Base-by-base conservation (phyloP, 2,113 vertebrate species). In the Neodontobutis hainanensis region DNA sequence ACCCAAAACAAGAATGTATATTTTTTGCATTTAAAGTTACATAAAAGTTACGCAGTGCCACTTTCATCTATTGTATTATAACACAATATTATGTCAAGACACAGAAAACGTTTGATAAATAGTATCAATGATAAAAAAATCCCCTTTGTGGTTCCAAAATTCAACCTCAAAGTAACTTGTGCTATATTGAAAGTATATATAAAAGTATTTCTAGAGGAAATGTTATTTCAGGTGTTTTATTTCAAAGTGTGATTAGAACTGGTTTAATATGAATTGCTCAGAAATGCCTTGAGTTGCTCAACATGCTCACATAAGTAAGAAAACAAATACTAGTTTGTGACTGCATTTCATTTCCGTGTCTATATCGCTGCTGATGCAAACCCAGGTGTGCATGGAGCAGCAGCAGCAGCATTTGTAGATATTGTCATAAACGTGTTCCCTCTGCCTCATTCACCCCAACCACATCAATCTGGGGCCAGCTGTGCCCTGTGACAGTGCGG, bases 401-500 rank as follows among this genome's bases (percentile, higher is more conserved):
- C 14, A 43, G 70, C 72, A 50, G 15, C 46, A 16, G 32, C 2
- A 56, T 77, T 45, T 48, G 73, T 70, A n/a, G 51, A 48, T 56
- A 49, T 43, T 60, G 11, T 42, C 32, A 10, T 61, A 27, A 63
- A 56, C 9, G 14, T 43, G 65, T 43, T 8, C 43, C 52, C 49
- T 73, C 9, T 27, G 56, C 16, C 50, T 68, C 45, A 68, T 55
- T 49, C 55, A 40, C 40, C 8, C 1, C 8, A 7, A 34, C 75
- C 77, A 68, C 86, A 75, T 65, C 71, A 78, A 63, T 55, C 15
- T 49, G 3, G 50, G 4, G 2, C 9, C 10, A 0, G 15, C 8
- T 8, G 5, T 6, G 11, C 4, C 11, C 32, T 57, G 35, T 58
- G 27, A 56, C 11, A n/a, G 68, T 83, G 82, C 78, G 75, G 78